Base-by-base conservation (phyloP, 2,888 invertebrate species). In the Drosophila nigritarsus region DNA sequence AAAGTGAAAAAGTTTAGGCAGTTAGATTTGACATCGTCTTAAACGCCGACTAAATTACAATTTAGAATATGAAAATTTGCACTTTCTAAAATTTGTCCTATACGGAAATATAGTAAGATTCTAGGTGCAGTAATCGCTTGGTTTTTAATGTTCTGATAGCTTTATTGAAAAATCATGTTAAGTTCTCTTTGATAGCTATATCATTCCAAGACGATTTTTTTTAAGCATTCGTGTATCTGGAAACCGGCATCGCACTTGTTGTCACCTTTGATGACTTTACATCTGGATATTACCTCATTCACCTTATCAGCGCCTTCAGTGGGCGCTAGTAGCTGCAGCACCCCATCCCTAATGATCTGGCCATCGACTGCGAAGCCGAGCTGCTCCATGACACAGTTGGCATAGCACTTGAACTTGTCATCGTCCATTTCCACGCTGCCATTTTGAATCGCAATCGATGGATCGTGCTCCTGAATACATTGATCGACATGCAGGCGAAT, bases 311-410 rank as follows among this genome's bases (percentile, higher is more conserved):
- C 84, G 1, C 89, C 89, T 5, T 68, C 32, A 6, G 66, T 4
- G 0, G 75, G 32, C 0, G 65, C 63, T 42, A 91, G 61, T 49
- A 82, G 76, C 2, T 64, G 53, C 4, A 72, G 7, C 6, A 83
- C 51, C 3, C 55, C 65, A 9, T 73, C 83, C 0, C 66, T 74
- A 24, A 87, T 76, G 0, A 92, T 18, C 40, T 80, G 78, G 0
- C 90, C 91, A 55, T 91, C 75, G 50, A 77, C 80, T 5, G 88
- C 6, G 20, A 88, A 68, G 27, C 90, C 91, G 6, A 61, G 36
- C 36, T 83, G 84, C 64, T 92, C 91, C 49, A 92, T 56, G 68
- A 91, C 83, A 32, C 92, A 92, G 9, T 90, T 90, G 24, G 83
- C 66, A 60, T 91, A 91, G 61, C 92, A 92, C 53, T 91, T 90